Percentiles rank a stretch among this genome's conserved stretches.
These are phyloP conservation scores for Tinea pellionella DNA, from an alignment of 2,888 invertebrate genomes.

Conservation along the genomic window DNA sequence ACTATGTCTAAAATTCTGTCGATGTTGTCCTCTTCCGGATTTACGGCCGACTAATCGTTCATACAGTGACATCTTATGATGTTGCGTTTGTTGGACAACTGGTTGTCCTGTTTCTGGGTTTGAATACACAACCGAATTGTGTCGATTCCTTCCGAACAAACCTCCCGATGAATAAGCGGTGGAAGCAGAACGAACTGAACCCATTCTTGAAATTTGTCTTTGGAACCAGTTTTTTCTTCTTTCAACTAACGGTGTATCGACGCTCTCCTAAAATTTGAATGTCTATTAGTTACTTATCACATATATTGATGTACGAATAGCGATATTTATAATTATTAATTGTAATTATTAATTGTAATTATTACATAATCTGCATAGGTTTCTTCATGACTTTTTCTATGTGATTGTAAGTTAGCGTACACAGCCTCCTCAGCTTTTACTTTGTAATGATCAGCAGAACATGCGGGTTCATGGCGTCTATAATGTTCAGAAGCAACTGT, in stretches of 20 bases:
- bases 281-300: no score
- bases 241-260: constrained; percentile 88
- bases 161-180: constrained; percentile 86
- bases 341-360: constrained; percentile 25
- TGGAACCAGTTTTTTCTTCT: constrained; percentile 90
- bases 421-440: constrained; percentile 84
- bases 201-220: constrained; percentile 86
- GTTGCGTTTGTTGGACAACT: constrained; percentile 39
- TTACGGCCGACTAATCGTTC: constrained; percentile 85
- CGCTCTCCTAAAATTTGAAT: constrained; percentile 77
- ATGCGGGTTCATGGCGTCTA: constrained; percentile 84
- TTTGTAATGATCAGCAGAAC: constrained; percentile 88
- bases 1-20: constrained; percentile 76
- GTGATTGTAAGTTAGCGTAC: constrained; percentile 82
- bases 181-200: constrained; percentile 85
- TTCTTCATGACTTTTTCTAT: constrained; percentile 80
- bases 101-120: constrained; percentile 72
- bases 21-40: constrained; percentile 76
- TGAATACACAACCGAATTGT: constrained; percentile 80
- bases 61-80: constrained; percentile 84
- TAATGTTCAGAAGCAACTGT: constrained; percentile 91
- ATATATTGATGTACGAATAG: background rate
- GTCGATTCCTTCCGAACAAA: constrained; percentile 80
- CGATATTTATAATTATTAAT: no score
- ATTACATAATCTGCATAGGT: constrained; percentile 92